Evolutionary conservation across 2,888 invertebrate genomes (phyloP), one percentile per base, ranked within the genome.

Genomic region (Clusia tigrina): DNA sequence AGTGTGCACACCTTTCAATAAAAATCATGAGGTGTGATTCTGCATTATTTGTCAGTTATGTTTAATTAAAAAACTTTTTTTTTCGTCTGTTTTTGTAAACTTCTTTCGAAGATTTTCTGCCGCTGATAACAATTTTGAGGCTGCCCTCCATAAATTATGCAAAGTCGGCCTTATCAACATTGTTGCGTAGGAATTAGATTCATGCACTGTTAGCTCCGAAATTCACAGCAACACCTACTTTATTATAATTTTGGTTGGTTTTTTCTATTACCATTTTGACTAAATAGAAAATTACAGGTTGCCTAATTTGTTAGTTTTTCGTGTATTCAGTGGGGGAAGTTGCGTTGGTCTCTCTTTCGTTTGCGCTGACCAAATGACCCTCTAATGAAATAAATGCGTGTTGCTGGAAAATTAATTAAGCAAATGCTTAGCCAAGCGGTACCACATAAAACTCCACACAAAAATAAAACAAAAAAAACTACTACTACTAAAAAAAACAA

Each of bases 371-470:
- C 26, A 12, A 26, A n/a, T 48, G 26, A 51, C 6, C 48, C 46
- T 24, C 26, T 15, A 42, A 42, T 59, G 61, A 60, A 65, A 66
- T 56, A 61, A 61, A 62, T 67, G 71, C 64, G 38, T 68, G 68
- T 66, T 73, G 71, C 68, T 67, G 74, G 74, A 73, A 80, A 79
- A 79, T 80, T 80, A 79, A 79, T 80, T 80, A 79, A 78, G 74
- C 76, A 76, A 78, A 77, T 79, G 80, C 78, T 73, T 76, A 80
- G 69, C 79, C 74, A 71, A 79, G 74, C 80, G 75, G 76, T 71
- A 69, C 63, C 42, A 20, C 64, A 58, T 58, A 64, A 60, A 63
- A 59, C 52, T 62, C 24, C 57, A 64, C 58, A 55, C 58, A 38
- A 46, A 61, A 54, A 25, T 53, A 57, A 25, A 62, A 51, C 63